Evolutionary conservation across 2,888 invertebrate genomes (phyloP), one percentile per base, ranked within the genome.

Genomic region (Diachrysia chrysitis): DNA sequence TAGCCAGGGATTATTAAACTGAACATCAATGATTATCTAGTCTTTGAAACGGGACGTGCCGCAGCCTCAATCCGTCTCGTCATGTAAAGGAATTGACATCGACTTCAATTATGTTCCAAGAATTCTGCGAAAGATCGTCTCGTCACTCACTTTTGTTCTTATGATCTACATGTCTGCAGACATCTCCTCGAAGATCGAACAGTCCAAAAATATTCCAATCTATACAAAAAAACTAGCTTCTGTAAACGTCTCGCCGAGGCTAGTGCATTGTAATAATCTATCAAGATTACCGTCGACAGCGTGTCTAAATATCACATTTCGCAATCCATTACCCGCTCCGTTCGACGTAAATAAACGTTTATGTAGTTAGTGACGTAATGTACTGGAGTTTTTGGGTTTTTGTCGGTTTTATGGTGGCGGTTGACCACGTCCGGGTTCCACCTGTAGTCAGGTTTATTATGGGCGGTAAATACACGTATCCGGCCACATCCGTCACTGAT

Each of bases 401-500:
- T 10, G 29, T 51, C 37, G 35, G 42, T 51, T 51, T 9, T 14
- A 10, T 23, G 19, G 48, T 46, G 56, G 35, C 23, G 17, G 56
- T 46, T 67, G 63, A 53, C 58, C 1, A 29, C 37, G 37, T 51
- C 19, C 2, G 37, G 37, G 14, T 59, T 69, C 73, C 66, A 76
- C 79, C 79, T 79, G 79, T 63, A 35, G 51, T 19, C 60, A 16
- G 14, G 61, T 79, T 64, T 71, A 78, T 79, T 62, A 73, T 69
- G 67, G 69, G 48, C 55, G 58, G 55, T 58, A 55, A 69, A 66
- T 66, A 76, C 17, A 17, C 46, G 17, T 64, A 67, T 68, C 56
- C 55, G 35, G 51, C 71, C 69, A 70, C 71, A 74, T 79, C 77
- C 79, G 77, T 76, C 79, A 66, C 59, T 67, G 63, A 69, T 56